phyloP scores from a whole-genome alignment of 1,140 invertebrate species.

The Pseudomyrmex concolor region DNA sequence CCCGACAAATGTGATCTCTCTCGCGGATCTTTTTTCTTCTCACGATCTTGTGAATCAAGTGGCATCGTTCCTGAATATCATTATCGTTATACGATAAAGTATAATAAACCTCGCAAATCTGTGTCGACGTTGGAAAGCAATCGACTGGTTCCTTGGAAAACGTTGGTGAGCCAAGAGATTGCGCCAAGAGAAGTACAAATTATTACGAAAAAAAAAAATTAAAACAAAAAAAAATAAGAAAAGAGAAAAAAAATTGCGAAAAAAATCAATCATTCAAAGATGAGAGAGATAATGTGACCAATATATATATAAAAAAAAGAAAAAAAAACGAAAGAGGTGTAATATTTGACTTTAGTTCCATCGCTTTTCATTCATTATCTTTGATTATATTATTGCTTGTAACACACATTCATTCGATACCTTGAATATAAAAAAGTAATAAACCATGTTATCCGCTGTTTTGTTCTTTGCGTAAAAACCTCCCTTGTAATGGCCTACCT shows the following conservation, averaged over 20 bases:
- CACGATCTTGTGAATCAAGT: conserved; percentile 66
- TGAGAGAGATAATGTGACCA: conserved; percentile 76
- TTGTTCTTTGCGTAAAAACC: conserved; percentile 55
- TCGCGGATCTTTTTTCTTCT: neutral
- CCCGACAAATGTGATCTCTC: conserved; percentile 42
- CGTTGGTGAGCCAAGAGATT: conserved; percentile 73
- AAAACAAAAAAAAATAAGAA: conserved; percentile 37
- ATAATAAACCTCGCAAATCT: conserved; percentile 77
- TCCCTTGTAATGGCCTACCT: conserved; percentile 1
- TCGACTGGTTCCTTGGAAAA: conserved; percentile 72
- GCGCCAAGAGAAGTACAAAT: conserved; percentile 80
- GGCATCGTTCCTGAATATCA: conserved; percentile 74
- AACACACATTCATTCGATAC: conserved; percentile 76
- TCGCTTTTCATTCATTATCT: conserved; percentile 78
- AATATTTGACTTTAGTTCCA: conserved; percentile 76
- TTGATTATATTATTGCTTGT: conserved; percentile 79
- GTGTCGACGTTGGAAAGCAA: conserved; percentile 76
- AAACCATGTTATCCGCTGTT: conserved; percentile 74
- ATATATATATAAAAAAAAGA: neutral
- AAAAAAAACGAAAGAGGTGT: conserved; percentile 72
- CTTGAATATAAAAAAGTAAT: conserved; percentile 78
- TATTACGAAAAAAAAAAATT: conserved; percentile 68
- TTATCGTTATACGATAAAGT: conserved; percentile 73
- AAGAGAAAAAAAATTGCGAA: conserved; percentile 69
- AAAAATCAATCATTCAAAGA: conserved; percentile 74